Percentiles rank a stretch among this genome's conserved stretches.
Evolutionary conservation across 2,888 invertebrate genomes (phyloP).

Genomic region (Cheiracanthium punctorium): DNA sequence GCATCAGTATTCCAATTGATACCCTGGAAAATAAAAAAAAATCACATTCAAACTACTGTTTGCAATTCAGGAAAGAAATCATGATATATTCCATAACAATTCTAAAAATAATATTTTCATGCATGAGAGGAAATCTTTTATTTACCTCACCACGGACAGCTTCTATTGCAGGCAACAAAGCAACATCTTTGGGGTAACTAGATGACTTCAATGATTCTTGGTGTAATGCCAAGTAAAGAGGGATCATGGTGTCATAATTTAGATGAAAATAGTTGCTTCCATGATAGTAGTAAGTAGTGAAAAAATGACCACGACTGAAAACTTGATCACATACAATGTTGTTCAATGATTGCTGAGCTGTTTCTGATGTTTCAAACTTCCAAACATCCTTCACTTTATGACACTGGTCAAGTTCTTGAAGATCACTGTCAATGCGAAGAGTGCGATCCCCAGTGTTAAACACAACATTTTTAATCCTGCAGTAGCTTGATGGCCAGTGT

Average conservation of each 20-base stretch:
- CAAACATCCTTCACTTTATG: constrained; percentile 64
- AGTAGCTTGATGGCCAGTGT: constrained; percentile 70
- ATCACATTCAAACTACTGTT: too few relatives aligned
- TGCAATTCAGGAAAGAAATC: too few relatives aligned
- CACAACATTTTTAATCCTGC: constrained; percentile 65
- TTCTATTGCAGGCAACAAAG: constrained; percentile 73
- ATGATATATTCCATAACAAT: background rate
- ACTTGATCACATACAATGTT: constrained; percentile 71
- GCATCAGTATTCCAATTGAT: constrained; percentile 71
- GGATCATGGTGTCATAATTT: constrained; percentile 73
- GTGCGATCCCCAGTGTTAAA: constrained; percentile 51
- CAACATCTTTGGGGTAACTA: constrained; percentile 55
- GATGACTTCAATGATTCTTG: constrained; percentile 32
- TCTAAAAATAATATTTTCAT: background rate
- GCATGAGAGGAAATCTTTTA: background rate
- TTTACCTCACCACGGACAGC: constrained; percentile 67
- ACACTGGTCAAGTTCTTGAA: constrained; percentile 58
- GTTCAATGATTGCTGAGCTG: constrained; percentile 31
- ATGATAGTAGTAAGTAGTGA: constrained; percentile 72
- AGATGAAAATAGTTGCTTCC: constrained; percentile 74
- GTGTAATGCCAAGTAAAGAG: constrained; percentile 66
- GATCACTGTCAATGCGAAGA: constrained; percentile 45
- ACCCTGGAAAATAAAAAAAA: constrained; percentile 46
- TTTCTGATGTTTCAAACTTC: constrained; percentile 50
- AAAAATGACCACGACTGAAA: constrained; percentile 72